Percentiles rank a stretch among this genome's conserved stretches.
Evolutionary conservation across 2,113 vertebrate species (phyloP).

Genomic region (Uria lomvia): DNA sequence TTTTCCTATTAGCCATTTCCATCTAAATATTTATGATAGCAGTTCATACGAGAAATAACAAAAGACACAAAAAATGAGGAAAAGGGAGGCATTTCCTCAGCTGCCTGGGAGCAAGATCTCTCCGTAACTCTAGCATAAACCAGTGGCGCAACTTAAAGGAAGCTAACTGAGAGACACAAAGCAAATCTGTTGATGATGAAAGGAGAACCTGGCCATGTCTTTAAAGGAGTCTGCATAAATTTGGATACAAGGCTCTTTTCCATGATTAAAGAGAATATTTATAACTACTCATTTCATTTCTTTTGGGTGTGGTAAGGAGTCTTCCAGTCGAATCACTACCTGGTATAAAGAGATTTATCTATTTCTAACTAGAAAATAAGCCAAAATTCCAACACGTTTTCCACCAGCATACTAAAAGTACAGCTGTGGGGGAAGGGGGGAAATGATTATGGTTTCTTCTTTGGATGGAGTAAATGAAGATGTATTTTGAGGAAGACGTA

Average conservation of each 20-base stretch:
- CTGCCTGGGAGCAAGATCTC: not conserved
- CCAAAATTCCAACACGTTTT: not conserved
- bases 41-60: not conserved
- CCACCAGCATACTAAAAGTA: not conserved
- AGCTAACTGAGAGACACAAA: constrained; percentile 31
- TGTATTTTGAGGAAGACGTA: not conserved
- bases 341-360: not conserved
- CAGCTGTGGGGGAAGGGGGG: not conserved
- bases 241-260: constrained; percentile 40
- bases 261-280: constrained; percentile 60
- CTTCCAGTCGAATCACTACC: not conserved
- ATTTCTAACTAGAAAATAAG: not conserved
- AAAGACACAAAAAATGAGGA: constrained; percentile 7
- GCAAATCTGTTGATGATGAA: constrained; percentile 40
- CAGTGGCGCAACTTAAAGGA: constrained; percentile 29
- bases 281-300: constrained; percentile 22
- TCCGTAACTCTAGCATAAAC: not conserved
- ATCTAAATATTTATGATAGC: constrained; percentile 52
- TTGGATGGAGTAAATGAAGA: not conserved
- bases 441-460: not conserved
- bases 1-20: constrained; percentile 48
- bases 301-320: constrained; percentile 35
- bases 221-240: constrained; percentile 56
- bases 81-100: not conserved
- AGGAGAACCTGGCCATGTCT: constrained; percentile 13